These are phyloP conservation scores for Epistrophe eligans DNA, from an alignment of 2,888 invertebrate species.

Conservation along the genomic window DNA sequence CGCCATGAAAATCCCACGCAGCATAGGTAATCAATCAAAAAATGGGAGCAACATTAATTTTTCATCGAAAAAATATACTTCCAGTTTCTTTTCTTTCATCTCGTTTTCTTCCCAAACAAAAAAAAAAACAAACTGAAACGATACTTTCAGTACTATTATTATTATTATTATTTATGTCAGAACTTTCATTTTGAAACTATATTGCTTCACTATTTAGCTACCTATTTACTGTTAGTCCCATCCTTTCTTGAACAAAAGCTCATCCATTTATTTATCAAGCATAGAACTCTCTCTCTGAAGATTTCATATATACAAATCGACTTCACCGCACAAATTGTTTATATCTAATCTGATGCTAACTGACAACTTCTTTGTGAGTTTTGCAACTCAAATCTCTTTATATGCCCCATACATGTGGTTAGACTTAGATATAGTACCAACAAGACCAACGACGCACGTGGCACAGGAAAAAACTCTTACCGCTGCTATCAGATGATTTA, in stretches of 20 bases:
- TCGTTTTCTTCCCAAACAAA: no score
- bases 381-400: conserved; percentile 7
- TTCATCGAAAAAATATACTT: not conserved
- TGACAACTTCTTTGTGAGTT: conserved; percentile 73
- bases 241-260: conserved; percentile 2
- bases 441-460: not conserved
- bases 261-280: conserved; percentile 42
- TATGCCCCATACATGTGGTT: not conserved
- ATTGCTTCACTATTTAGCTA: not conserved
- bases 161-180: not conserved
- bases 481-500: conserved; percentile 54
- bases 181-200: conserved; percentile 8
- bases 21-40: conserved; percentile 31
- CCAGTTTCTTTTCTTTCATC: no score
- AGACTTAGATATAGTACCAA: conserved; percentile 39
- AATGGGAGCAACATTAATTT: conserved; percentile 12
- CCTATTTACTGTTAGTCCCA: not conserved
- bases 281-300: conserved; percentile 19
- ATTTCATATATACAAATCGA: conserved; percentile 55
- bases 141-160: not conserved
- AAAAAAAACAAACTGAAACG: not conserved
- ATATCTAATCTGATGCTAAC: conserved; percentile 40
- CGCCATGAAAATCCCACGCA: not conserved
- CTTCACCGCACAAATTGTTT: conserved; percentile 43
- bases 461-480: conserved; percentile 15